Evolutionary conservation across 2,888 invertebrate species (phyloP).

Genomic region (Melieria omissa): DNA sequence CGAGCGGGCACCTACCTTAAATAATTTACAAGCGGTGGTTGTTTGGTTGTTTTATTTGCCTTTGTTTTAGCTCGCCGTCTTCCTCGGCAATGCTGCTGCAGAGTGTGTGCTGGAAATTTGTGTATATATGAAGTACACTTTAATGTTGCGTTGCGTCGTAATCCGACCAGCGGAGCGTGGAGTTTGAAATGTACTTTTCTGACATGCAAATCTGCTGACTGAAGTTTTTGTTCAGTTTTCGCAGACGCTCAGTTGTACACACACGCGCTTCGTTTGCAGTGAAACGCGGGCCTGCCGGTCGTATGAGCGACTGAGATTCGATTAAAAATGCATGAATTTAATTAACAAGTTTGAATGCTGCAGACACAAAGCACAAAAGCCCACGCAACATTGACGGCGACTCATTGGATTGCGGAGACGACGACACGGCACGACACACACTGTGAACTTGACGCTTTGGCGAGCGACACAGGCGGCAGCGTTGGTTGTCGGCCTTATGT

Average conservation of each 20-base stretch:
- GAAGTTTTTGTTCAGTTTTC: too few species aligned
- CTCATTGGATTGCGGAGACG: too few species aligned
- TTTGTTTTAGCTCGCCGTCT: constrained; percentile 3
- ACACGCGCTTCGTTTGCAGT: not conserved
- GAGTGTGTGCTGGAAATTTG: not conserved
- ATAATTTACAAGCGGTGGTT: constrained; percentile 55
- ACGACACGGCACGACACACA: too few species aligned
- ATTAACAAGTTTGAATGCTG: constrained; percentile 36
- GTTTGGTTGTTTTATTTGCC: constrained; percentile 32
- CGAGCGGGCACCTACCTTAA: constrained; percentile 50
- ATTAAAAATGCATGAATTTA: constrained; percentile 42
- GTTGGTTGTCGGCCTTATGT: too few species aligned
- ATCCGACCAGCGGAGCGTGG: not conserved
- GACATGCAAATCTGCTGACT: too few species aligned
- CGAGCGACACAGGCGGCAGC: too few species aligned
- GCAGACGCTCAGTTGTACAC: not conserved
- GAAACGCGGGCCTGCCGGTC: not conserved
- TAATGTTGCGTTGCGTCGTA: constrained; percentile 8
- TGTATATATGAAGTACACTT: not conserved
- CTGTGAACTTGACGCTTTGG: too few species aligned
- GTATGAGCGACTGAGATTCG: constrained; percentile 27
- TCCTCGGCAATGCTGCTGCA: not conserved
- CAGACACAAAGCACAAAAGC: too few species aligned
- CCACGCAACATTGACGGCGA: too few species aligned
- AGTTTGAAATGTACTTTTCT: too few species aligned